Conservation (phyloP, 2,888 invertebrate genomes). For the Cephus spinipes region DNA sequence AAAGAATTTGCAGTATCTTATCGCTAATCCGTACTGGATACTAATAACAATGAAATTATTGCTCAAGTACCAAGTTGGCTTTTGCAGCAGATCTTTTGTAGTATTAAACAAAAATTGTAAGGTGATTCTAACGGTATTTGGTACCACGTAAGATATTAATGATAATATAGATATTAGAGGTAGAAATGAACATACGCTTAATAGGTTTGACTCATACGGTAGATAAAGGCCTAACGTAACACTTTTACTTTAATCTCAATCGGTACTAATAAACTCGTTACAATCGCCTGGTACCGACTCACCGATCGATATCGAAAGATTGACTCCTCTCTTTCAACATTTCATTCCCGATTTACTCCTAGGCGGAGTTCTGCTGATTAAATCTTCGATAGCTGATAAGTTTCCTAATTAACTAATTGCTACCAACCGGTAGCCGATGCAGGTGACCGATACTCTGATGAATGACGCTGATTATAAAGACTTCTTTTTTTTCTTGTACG, state of each 20-base stretch:
- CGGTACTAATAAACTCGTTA: background rate
- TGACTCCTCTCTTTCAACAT: too few relatives aligned
- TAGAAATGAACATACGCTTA: background rate
- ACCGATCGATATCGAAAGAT: background rate
- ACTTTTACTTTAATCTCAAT: background rate
- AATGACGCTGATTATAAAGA: background rate
- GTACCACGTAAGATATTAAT: background rate
- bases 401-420: background rate
- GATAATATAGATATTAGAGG: background rate
- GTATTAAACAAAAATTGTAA: background rate
- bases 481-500: background rate
- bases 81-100: background rate
- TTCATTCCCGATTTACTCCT: too few relatives aligned
- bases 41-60: background rate
- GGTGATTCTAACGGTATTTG: background rate
- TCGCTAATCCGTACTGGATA: background rate
- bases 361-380: background rate
- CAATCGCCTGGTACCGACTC: background rate
- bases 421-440: background rate
- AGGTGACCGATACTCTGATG: background rate
- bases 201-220: background rate
- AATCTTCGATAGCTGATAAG: background rate
- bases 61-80: too few relatives aligned
- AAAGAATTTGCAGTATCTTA: background rate
- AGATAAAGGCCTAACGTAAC: background rate